Conservation (phyloP, 2,797 vertebrate species). For the Limnodromus scolopaceus region DNA sequence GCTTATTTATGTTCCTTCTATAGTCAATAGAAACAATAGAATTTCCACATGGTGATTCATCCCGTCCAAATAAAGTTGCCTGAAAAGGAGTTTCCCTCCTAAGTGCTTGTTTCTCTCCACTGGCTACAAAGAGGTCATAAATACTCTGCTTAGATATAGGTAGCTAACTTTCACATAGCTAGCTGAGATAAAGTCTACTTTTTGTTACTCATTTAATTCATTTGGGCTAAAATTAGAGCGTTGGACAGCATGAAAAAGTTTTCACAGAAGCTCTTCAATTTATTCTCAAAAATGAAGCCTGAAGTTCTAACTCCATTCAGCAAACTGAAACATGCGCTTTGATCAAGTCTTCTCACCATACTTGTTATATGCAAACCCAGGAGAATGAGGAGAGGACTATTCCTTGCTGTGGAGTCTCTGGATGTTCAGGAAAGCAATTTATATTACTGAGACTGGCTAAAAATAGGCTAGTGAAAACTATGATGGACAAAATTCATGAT, state of each 20-base stretch:
- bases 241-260: neutral
- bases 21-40: neutral
- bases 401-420: neutral
- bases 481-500: neutral
- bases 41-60: conserved; percentile 4
- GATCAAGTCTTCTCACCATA: neutral
- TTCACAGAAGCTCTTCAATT: neutral
- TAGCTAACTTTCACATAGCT: neutral
- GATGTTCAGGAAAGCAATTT: neutral
- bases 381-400: neutral
- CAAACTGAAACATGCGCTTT: neutral
- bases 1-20: conserved; percentile 7
- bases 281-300: neutral
- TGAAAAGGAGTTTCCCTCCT: neutral
- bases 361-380: neutral
- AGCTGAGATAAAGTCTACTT: neutral
- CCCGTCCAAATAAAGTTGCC: neutral
- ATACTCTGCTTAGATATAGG: neutral
- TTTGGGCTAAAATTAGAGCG: neutral
- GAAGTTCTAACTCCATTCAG: neutral
- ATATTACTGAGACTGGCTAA: neutral
- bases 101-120: neutral
- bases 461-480: neutral
- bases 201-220: neutral
- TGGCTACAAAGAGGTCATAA: neutral